Evolutionary conservation across 2,113 vertebrate genomes (phyloP).

Genomic region (Callocephalon fimbriatum): DNA sequence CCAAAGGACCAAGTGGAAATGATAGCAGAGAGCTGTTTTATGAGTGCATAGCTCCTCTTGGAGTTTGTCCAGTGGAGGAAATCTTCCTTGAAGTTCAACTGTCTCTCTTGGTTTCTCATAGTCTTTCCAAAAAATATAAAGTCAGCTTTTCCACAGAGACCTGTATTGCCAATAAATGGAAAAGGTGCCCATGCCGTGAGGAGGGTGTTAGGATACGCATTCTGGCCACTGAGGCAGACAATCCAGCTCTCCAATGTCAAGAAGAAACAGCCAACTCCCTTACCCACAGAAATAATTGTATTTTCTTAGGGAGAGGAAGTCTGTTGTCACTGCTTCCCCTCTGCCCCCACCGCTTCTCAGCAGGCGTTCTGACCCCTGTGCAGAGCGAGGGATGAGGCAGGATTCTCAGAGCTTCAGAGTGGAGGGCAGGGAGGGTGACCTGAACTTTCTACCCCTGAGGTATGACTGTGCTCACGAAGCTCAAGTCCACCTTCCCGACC

Average conservation of each 20-base stretch:
- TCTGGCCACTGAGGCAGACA: background rate
- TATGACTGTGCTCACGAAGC: background rate
- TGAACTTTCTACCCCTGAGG: background rate
- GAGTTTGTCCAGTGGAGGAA: background rate
- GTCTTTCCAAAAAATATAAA: background rate
- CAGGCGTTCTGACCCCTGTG: background rate
- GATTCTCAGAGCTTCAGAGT: background rate
- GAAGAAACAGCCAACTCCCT: background rate
- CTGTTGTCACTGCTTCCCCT: background rate
- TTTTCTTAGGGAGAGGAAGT: background rate
- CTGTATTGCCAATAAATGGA: background rate
- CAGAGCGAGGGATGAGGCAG: background rate
- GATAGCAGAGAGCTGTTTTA: conserved; percentile 18
- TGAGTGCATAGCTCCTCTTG: background rate
- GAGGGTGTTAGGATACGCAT: background rate
- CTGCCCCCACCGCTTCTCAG: background rate
- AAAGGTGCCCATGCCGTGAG: background rate
- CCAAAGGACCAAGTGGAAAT: background rate
- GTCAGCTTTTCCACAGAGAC: background rate
- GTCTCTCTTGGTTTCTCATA: background rate
- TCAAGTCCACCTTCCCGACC: background rate
- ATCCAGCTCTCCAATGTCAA: background rate
- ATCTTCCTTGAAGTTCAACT: background rate
- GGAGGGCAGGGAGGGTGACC: background rate
- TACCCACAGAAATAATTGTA: background rate